Conservation (phyloP, 2,888 invertebrate species). For the Dorcus hopei region DNA sequence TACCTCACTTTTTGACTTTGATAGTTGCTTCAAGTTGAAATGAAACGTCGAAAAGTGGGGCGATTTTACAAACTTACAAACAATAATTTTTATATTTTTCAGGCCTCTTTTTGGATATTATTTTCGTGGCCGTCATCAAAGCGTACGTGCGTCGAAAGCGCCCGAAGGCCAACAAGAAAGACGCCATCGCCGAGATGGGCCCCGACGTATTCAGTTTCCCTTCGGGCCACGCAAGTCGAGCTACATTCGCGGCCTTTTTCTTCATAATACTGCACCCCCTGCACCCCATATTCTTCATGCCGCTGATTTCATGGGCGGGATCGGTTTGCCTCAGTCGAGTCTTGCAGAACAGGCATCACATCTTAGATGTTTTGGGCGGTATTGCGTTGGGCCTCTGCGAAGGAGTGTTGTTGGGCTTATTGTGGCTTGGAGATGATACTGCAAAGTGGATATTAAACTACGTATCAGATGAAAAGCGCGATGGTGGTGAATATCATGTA, state of each 20-base stretch:
- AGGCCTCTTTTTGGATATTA: conserved; percentile 79
- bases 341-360: conserved; percentile 79
- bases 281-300: conserved; percentile 56
- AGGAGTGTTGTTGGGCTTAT: conserved; percentile 59
- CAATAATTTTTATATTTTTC: conserved; percentile 40
- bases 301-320: conserved; percentile 71
- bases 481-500: conserved; percentile 69
- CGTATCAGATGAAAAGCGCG: conserved; percentile 65
- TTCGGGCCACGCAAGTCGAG: conserved; percentile 89
- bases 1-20: too few species aligned
- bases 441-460: conserved; percentile 59
- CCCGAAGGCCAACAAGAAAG: conserved; percentile 62
- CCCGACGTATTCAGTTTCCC: conserved; percentile 93
- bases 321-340: conserved; percentile 77
- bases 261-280: conserved; percentile 65
- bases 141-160: conserved; percentile 73
- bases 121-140: conserved; percentile 74
- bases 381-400: conserved; percentile 68
- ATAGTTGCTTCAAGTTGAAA: too few species aligned
- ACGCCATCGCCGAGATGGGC: conserved; percentile 65
- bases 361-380: conserved; percentile 81
- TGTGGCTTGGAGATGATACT: conserved; percentile 69
- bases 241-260: conserved; percentile 71
- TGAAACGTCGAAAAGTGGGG: too few species aligned
- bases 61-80: too few species aligned